Conservation (phyloP, 2,888 invertebrate genomes). For the Lasioglossum leucozonium region DNA sequence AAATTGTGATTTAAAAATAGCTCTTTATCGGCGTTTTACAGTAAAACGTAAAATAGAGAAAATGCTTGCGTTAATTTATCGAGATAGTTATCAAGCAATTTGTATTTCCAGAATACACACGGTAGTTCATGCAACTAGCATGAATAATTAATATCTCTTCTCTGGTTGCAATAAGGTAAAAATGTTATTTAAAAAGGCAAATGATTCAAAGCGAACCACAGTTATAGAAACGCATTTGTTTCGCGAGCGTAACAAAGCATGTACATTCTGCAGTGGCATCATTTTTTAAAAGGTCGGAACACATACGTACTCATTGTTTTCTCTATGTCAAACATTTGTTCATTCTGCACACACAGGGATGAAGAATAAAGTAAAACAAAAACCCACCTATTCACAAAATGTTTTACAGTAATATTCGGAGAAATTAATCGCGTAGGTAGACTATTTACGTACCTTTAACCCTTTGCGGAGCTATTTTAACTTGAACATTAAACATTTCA, state of each 20-base stretch:
- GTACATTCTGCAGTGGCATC: background rate
- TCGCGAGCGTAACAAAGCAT: constrained; percentile 3
- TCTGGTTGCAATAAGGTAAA: background rate
- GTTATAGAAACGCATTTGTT: background rate
- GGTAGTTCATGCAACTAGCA: background rate
- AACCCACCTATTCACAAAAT: background rate
- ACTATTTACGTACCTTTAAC: background rate
- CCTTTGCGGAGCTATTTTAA: too few relatives aligned
- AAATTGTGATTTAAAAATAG: background rate
- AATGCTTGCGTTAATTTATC: background rate
- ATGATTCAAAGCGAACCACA: background rate
- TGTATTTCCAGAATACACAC: background rate
- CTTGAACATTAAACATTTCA: too few relatives aligned
- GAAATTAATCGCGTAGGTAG: background rate
- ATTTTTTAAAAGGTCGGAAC: background rate
- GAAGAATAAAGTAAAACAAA: background rate
- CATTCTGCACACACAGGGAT: background rate
- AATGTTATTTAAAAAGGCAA: background rate
- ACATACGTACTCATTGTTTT: background rate
- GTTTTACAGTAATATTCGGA: background rate
- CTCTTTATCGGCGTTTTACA: background rate
- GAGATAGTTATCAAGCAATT: background rate
- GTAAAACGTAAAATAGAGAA: background rate
- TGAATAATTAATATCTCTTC: background rate
- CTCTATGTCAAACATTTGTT: background rate